Percentiles rank a stretch among this genome's conserved stretches.
phyloP scores from a whole-genome alignment of 1,140 invertebrate genomes.

The Cylas formicarius region DNA sequence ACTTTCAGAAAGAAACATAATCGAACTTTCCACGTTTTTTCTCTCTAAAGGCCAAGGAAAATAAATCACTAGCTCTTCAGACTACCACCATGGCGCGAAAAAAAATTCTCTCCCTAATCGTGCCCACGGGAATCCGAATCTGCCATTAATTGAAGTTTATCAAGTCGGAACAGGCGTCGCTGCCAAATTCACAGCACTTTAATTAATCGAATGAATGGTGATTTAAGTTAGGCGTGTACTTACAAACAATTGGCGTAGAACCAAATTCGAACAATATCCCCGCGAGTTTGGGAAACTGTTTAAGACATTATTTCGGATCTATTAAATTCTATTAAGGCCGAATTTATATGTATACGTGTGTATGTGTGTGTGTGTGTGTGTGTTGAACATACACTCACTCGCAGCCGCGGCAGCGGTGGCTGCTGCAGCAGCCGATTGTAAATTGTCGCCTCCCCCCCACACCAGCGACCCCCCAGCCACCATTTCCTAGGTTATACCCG shows the following conservation, averaged over 20 bases:
- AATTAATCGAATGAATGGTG: slow-evolving; percentile 39
- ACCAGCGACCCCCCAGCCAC: no score
- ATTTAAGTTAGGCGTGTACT: slow-evolving; percentile 37
- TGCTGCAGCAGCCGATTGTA: slow-evolving; percentile 15
- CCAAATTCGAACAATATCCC: slow-evolving; percentile 38
- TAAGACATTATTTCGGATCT: slow-evolving; percentile 36
- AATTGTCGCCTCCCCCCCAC: slow-evolving; percentile 21
- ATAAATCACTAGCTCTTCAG: no score
- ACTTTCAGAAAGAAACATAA: no score
- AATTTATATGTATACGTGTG: slow-evolving; percentile 33
- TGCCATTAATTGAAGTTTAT: slow-evolving; percentile 13
- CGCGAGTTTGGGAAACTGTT: slow-evolving; percentile 35
- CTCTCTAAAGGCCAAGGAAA: no score
- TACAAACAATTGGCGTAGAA: slow-evolving; percentile 38
- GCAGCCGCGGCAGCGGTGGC: background rate
- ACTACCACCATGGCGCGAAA: no score
- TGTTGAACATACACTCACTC: slow-evolving; percentile 3
- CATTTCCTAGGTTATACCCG: no score
- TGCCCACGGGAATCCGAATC: slow-evolving; percentile 4
- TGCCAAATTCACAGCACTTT: slow-evolving; percentile 23
- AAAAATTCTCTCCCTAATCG: background rate
- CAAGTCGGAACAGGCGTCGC: slow-evolving; percentile 4
- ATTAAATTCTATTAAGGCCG: slow-evolving; percentile 35
- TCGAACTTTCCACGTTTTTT: no score
- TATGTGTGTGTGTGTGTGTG: slow-evolving; percentile 11